Evolutionary conservation across 2,113 vertebrate genomes (phyloP).

Genomic region (Hippocampus zosterae): DNA sequence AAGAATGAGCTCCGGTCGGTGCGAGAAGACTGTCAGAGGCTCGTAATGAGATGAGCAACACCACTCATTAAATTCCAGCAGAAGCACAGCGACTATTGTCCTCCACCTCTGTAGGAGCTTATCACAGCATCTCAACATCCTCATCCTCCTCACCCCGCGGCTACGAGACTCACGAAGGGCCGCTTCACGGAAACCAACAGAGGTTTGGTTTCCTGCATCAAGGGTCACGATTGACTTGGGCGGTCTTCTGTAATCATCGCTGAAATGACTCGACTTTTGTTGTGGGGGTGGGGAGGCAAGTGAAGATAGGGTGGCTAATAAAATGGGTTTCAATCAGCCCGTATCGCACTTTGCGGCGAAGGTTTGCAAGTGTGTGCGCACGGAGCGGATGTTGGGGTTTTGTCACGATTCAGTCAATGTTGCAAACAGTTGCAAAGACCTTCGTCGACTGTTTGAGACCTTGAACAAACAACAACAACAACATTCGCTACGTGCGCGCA

Average conservation of each 20-base stretch:
- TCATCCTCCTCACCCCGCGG: conserved; percentile 37
- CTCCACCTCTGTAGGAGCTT: conserved; percentile 51
- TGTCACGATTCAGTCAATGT: no score
- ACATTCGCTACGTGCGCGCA: no score
- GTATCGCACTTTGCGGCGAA: no score
- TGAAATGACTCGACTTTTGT: neutral
- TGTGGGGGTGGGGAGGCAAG: no score
- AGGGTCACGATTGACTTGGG: neutral
- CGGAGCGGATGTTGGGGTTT: no score
- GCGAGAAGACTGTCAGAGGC: conserved; percentile 59
- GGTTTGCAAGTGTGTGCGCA: no score
- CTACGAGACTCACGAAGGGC: conserved; percentile 46
- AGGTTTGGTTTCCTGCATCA: neutral
- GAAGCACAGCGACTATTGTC: conserved; percentile 54
- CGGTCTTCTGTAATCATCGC: neutral
- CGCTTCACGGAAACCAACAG: conserved; percentile 43
- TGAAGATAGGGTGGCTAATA: neutral
- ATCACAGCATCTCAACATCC: conserved; percentile 51
- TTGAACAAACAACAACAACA: no score
- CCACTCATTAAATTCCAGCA: conserved; percentile 55
- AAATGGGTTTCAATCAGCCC: neutral
- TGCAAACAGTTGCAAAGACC: no score
- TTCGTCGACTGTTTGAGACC: no score
- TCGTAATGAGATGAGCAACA: conserved; percentile 68
- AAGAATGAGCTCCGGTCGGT: conserved; percentile 57